Conservation (phyloP, 1,140 invertebrate species). For the Hypsibius dujardini region DNA sequence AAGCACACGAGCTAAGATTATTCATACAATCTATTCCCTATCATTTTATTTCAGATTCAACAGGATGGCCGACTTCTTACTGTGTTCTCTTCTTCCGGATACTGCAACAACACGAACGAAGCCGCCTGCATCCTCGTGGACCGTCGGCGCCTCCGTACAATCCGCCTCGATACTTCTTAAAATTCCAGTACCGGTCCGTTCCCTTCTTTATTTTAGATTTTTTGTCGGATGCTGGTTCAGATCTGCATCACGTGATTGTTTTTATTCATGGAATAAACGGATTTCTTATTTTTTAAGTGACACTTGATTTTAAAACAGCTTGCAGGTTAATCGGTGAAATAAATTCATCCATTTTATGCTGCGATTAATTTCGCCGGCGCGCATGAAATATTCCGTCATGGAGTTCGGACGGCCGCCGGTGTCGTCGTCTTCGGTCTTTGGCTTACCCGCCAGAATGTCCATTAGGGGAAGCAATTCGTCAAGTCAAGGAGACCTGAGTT, state of each 20-base stretch:
- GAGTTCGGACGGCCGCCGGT: neutral
- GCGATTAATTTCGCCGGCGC: neutral
- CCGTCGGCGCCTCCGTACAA: slow-evolving; percentile 38
- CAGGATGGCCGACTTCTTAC: slow-evolving; percentile 46
- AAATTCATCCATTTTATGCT: neutral
- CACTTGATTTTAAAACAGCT: neutral
- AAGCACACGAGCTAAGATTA: neutral
- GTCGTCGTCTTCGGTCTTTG: neutral
- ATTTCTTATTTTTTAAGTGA: neutral
- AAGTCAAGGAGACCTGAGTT: slow-evolving; percentile 1
- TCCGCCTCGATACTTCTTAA: slow-evolving; percentile 39
- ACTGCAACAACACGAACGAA: slow-evolving; percentile 47
- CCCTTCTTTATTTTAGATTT: neutral
- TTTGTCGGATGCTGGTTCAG: neutral
- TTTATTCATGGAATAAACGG: neutral
- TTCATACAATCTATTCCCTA: neutral
- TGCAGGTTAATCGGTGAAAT: slow-evolving; percentile 1
- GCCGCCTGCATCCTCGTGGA: slow-evolving; percentile 46
- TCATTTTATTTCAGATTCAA: slow-evolving; percentile 34
- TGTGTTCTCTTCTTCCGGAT: slow-evolving; percentile 49
- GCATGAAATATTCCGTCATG: slow-evolving; percentile 1
- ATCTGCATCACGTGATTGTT: neutral
- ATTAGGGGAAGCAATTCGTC: neutral
- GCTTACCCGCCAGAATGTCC: slow-evolving; percentile 4
- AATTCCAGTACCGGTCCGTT: slow-evolving; percentile 1